Percentiles rank a stretch among this genome's conserved stretches.
phyloP scores from a whole-genome alignment of 2,797 vertebrate species.

The Etheostoma perlongum region DNA sequence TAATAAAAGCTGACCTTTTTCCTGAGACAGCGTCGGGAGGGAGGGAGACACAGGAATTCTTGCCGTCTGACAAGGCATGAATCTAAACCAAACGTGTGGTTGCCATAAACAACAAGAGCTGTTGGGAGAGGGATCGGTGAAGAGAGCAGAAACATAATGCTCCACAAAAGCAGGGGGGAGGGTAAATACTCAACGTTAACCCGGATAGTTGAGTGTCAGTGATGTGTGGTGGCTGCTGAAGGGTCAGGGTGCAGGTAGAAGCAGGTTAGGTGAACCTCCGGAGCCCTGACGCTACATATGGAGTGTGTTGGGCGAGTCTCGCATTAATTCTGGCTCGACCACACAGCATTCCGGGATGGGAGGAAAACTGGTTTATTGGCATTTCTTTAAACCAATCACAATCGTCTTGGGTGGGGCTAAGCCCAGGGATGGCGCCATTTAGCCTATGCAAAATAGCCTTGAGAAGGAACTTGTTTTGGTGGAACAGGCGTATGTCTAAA shows the following conservation, averaged over 20 bases:
- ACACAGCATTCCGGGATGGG: too few relatives aligned
- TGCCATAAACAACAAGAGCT: constrained; percentile 65
- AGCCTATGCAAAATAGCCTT: too few relatives aligned
- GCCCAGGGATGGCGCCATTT: too few relatives aligned
- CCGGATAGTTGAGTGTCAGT: constrained; percentile 60
- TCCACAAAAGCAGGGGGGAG: constrained; percentile 1
- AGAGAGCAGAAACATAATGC: constrained; percentile 34
- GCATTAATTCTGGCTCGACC: too few relatives aligned
- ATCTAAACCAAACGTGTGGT: constrained; percentile 59
- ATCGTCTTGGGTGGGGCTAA: too few relatives aligned
- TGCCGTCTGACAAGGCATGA: constrained; percentile 58
- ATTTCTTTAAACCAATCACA: too few relatives aligned
- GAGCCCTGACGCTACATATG: constrained; percentile 28
- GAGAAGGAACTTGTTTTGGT: too few relatives aligned
- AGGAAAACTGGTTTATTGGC: too few relatives aligned
- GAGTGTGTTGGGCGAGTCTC: neutral
- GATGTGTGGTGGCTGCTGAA: constrained; percentile 30
- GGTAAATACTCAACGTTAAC: constrained; percentile 63
- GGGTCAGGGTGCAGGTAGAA: constrained; percentile 49
- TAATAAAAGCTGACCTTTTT: constrained; percentile 66
- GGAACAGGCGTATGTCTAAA: too few relatives aligned
- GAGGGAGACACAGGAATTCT: constrained; percentile 57
- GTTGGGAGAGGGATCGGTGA: constrained; percentile 26
- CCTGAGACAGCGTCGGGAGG: constrained; percentile 27
- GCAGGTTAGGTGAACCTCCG: constrained; percentile 47